These are phyloP conservation scores for Drosophila neonasuta DNA, from an alignment of 2,888 invertebrate genomes.

Conservation along the genomic window DNA sequence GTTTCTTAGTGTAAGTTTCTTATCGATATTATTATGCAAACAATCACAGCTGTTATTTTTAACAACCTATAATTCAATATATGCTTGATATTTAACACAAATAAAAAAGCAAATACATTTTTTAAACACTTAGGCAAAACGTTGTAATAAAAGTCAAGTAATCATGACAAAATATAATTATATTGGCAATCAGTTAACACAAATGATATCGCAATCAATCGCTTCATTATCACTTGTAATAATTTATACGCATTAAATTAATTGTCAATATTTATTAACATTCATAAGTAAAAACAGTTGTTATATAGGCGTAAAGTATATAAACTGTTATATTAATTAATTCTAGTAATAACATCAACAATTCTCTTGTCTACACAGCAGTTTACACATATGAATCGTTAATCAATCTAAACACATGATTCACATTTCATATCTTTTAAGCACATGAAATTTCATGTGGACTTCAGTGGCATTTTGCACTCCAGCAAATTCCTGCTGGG, in stretches of 20 bases:
- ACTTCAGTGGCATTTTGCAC: slow-evolving; percentile 28
- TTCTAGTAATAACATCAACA: too few species aligned
- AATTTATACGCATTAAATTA: not conserved
- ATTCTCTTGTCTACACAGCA: not conserved
- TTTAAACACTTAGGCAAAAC: not conserved
- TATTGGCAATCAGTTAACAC: not conserved
- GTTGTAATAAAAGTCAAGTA: not conserved
- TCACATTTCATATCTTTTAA: not conserved
- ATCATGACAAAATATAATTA: not conserved
- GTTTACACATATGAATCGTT: not conserved
- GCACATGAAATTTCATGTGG: slow-evolving; percentile 13
- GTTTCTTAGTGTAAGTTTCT: too few species aligned
- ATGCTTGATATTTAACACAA: too few species aligned
- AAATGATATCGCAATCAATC: not conserved
- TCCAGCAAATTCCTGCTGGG: slow-evolving; percentile 12
- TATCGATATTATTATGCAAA: too few species aligned
- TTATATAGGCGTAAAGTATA: not conserved
- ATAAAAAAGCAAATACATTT: too few species aligned
- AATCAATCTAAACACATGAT: slow-evolving; percentile 1
- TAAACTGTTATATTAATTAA: not conserved
- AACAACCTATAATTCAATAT: too few species aligned
- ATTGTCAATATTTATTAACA: not conserved
- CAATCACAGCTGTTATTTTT: too few species aligned
- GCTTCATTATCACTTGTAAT: not conserved
- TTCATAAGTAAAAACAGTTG: not conserved